phyloP scores from a whole-genome alignment of 2,113 vertebrate genomes.

The Scopus umbretta region DNA sequence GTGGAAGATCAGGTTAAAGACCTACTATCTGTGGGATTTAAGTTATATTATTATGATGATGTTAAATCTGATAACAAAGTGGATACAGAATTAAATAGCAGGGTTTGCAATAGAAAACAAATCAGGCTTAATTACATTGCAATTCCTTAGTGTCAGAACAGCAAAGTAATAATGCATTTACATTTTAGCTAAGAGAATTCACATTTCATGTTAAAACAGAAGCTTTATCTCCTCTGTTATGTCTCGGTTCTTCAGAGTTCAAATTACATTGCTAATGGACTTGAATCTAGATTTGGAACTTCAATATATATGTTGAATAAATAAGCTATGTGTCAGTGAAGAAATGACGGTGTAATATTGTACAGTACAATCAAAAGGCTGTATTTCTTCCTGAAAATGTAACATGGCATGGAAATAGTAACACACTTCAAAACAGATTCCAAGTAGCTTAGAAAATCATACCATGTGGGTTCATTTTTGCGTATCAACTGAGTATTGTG shows the following conservation, averaged over 20 bases:
- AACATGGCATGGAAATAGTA: neutral
- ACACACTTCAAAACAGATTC: neutral
- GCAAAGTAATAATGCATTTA: neutral
- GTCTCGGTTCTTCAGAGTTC: neutral
- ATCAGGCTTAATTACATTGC: conserved; percentile 8
- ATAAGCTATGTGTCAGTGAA: neutral
- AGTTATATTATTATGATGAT: neutral
- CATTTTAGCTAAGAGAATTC: neutral
- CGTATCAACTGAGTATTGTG: neutral
- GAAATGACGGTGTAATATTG: neutral
- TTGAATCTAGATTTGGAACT: neutral
- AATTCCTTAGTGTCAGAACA: neutral
- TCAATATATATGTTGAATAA: neutral
- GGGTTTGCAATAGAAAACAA: neutral
- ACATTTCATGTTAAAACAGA: neutral
- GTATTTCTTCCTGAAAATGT: neutral
- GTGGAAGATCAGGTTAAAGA: neutral
- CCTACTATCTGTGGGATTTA: neutral
- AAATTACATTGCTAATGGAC: neutral
- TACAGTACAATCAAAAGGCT: neutral
- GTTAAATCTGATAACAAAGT: neutral
- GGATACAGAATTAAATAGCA: neutral
- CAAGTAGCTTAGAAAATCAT: neutral
- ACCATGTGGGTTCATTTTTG: neutral
- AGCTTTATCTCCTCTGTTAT: neutral